phyloP scores from a whole-genome alignment of 2,113 vertebrate species.

The Chionis minor region DNA sequence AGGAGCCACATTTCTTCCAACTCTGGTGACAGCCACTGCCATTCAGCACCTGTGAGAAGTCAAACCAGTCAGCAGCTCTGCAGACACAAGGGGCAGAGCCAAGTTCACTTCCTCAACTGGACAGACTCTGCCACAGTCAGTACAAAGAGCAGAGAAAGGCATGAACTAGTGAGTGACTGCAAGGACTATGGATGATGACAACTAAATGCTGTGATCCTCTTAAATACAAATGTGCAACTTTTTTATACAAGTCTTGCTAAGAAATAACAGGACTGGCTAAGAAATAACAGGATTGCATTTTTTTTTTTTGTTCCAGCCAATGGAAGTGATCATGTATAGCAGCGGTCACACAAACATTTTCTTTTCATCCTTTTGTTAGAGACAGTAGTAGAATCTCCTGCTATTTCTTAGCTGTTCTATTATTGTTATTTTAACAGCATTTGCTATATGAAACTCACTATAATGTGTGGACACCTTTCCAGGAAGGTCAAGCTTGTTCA shows the following conservation, averaged over 20 bases:
- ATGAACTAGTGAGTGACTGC: background rate
- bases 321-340: background rate
- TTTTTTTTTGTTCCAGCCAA: background rate
- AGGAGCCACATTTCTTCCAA: background rate
- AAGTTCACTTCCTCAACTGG: background rate
- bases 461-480: background rate
- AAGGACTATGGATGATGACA: background rate
- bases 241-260: background rate
- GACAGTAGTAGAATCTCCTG: background rate
- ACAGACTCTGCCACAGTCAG: too few relatives aligned
- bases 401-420: background rate
- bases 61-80: background rate
- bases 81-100: background rate
- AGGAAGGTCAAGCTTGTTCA: background rate
- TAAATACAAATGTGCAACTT: background rate
- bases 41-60: background rate
- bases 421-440: background rate
- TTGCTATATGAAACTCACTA: background rate
- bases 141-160: background rate
- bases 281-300: too few relatives aligned
- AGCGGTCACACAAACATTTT: background rate
- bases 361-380: background rate
- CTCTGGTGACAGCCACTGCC: background rate
- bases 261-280: background rate
- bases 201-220: background rate